Evolutionary conservation across 1,140 invertebrate species (phyloP), one percentile per base, ranked within the genome.

Genomic region (Idris sp.): DNA sequence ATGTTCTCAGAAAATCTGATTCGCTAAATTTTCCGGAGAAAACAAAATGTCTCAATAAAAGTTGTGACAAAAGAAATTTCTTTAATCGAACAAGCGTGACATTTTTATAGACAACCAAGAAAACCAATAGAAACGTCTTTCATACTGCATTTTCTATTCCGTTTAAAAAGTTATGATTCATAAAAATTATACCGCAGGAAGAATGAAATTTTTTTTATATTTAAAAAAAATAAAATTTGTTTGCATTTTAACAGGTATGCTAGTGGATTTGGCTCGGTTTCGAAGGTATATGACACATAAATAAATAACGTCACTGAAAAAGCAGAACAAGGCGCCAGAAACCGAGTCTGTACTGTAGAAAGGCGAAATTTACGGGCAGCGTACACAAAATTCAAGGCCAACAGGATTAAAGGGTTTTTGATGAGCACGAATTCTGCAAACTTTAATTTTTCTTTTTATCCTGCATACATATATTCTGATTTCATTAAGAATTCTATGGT

Each of bases 391-490:
- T 40, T 65, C 69, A 74, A 74, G 69, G 69, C 13, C 69, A 28
- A 38, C 59, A 10, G 30, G 61, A 74, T 74, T 74, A 56, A 67
- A 67, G 61, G 71, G 48, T 53, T 73, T 74, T 67, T 74, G 62
- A 67, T 56, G 48, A 28, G 54, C 9, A 74, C 49, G 31, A 73
- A 36, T 56, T 73, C 59, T 59, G 48, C 38, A 74, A 74, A 74
- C 22, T 6, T 58, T 25, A 26, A 53, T 41, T 43, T 58, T 62
- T 62, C 54, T 40, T 53, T 46, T 69, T 48, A 43, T 69, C 31
- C 35, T 25, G 25, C 14, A 31, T 25, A 16, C 14, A 31, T 51
- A 49, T 40, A 40, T 48, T 44, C 48, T 22, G n/a, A 56, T 58
- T 58, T 58, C n/a, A 14, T 0, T 16, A n/a, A 25, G 26, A 40